Percentiles rank a stretch among this genome's conserved stretches.
These are phyloP conservation scores for Urophycis tenuis DNA, from an alignment of 2,797 vertebrate genomes.

Conservation along the genomic window DNA sequence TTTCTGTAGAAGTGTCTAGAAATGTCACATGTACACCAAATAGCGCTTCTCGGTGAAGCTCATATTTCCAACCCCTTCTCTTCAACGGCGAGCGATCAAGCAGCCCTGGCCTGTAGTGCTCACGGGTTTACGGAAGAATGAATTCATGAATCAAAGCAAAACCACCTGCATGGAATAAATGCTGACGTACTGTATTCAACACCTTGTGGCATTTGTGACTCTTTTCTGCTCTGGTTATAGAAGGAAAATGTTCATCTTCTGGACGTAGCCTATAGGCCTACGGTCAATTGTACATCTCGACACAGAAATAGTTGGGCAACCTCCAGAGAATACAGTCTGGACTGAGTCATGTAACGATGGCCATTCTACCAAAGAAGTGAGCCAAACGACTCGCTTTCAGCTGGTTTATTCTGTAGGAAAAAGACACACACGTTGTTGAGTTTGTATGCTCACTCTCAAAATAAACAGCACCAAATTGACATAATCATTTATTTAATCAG, in stretches of 20 bases:
- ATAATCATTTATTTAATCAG: no score
- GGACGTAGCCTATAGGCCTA: not conserved
- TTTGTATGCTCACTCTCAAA: no score
- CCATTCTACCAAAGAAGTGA: no score
- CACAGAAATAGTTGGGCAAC: not conserved
- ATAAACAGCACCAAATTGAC: no score
- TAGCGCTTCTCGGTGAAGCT: constrained; percentile 58
- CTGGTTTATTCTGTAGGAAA: no score
- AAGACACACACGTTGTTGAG: no score
- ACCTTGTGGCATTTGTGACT: not conserved
- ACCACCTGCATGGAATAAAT: constrained; percentile 96
- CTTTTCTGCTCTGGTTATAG: not conserved
- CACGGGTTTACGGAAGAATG: constrained; percentile 77
- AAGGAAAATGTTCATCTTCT: not conserved
- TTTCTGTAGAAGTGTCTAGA: constrained; percentile 57
- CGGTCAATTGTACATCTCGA: not conserved
- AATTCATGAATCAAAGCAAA: constrained; percentile 77
- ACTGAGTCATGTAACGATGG: no score
- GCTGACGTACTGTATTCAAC: constrained; percentile 82
- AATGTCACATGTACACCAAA: constrained; percentile 55
- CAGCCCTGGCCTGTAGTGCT: constrained; percentile 79
- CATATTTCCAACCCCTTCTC: constrained; percentile 49
- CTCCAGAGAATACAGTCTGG: no score
- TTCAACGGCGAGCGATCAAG: constrained; percentile 71
- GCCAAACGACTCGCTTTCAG: no score